These are phyloP conservation scores for Vulpes vulpes DNA, from an alignment of 2,113 vertebrate species.

Conservation along the genomic window DNA sequence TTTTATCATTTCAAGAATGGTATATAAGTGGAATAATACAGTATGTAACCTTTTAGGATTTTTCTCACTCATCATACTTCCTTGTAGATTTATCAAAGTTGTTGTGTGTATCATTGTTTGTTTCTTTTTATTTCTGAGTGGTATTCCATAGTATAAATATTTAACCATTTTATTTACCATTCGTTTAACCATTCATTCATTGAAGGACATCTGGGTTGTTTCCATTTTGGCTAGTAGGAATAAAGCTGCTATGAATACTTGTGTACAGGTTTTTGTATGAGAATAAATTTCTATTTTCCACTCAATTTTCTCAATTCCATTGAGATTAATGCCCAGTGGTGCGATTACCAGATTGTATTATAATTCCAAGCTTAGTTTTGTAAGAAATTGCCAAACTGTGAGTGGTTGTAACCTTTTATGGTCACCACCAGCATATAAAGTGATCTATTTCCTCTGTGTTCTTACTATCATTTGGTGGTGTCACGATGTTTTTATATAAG, in stretches of 20 bases:
- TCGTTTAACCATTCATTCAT: neutral
- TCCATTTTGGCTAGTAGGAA: conserved; percentile 35
- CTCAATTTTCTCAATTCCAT: too few species aligned
- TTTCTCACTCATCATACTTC: neutral
- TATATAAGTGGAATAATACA: neutral
- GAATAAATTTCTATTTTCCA: neutral
- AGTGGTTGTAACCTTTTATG: neutral
- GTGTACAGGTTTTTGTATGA: conserved; percentile 7
- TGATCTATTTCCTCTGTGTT: neutral
- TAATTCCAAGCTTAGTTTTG: conserved; percentile 15
- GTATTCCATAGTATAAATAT: neutral
- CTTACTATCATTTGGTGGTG: neutral
- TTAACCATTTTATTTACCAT: neutral
- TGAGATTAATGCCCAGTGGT: neutral
- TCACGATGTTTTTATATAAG: neutral
- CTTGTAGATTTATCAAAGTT: neutral
- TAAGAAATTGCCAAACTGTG: neutral
- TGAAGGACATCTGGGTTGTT: neutral
- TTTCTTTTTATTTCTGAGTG: neutral
- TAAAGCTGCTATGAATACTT: conserved; percentile 26
- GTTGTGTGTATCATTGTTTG: neutral
- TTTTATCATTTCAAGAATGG: neutral
- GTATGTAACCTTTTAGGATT: neutral
- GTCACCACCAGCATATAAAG: neutral
- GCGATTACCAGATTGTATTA: neutral